Conservation (phyloP, 1,140 invertebrate genomes). For the Galleria mellonella region DNA sequence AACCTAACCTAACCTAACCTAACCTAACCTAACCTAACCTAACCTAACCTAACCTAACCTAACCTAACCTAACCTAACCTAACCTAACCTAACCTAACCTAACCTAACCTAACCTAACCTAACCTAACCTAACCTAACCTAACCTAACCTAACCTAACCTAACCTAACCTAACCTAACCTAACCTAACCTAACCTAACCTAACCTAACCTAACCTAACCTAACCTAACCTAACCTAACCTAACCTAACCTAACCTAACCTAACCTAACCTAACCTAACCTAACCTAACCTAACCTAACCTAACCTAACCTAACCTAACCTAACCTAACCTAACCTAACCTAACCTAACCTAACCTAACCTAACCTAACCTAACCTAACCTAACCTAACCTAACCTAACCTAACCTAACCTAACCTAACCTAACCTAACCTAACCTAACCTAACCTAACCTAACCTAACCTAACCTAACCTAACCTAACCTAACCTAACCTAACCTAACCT, state of each 20-base stretch:
- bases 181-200: constrained; percentile 40
- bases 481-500: constrained; percentile 20
- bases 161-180: constrained; percentile 17
- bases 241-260: constrained; percentile 34
- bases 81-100: constrained; percentile 42
- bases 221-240: constrained; percentile 31
- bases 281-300: constrained; percentile 34
- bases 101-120: constrained; percentile 31
- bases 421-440: constrained; percentile 21
- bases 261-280: constrained; percentile 23
- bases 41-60: constrained; percentile 44
- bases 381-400: constrained; percentile 30
- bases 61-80: constrained; percentile 42
- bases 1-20: constrained; percentile 42
- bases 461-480: constrained; percentile 21
- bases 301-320: constrained; percentile 28
- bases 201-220: constrained; percentile 28
- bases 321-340: constrained; percentile 32
- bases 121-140: constrained; percentile 35
- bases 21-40: constrained; percentile 27
- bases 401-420: constrained; percentile 24
- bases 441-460: constrained; percentile 23
- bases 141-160: constrained; percentile 36
- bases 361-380: constrained; percentile 27
- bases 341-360: constrained; percentile 31